Evolutionary conservation across 1,140 invertebrate species (phyloP).

Genomic region (Drosophila rufa): DNA sequence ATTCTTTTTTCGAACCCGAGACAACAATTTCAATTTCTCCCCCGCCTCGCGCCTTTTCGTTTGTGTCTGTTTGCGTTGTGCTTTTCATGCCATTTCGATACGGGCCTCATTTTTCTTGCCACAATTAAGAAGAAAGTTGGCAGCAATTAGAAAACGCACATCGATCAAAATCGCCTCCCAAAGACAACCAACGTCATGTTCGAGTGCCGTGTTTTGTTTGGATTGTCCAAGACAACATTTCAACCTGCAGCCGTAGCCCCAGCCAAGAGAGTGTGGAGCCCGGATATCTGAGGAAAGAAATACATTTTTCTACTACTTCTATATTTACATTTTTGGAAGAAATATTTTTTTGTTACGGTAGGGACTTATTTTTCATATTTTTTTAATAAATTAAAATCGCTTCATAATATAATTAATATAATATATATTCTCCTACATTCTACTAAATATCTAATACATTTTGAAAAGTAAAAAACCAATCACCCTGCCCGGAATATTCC

Average conservation of each 20-base stretch:
- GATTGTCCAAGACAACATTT: conserved; percentile 13
- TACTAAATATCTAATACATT: not conserved
- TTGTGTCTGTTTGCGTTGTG: conserved; percentile 36
- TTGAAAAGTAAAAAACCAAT: not conserved
- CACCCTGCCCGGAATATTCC: not conserved
- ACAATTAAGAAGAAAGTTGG: conserved; percentile 83
- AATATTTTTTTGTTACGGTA: not conserved
- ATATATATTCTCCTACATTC: not conserved
- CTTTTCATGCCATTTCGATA: conserved; percentile 83
- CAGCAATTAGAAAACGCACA: conserved; percentile 81
- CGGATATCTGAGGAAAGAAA: conserved; percentile 14
- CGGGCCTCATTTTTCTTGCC: conserved; percentile 80
- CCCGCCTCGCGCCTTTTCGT: conserved; percentile 18
- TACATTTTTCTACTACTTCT: not conserved
- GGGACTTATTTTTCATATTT: not conserved
- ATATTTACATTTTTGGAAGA: not conserved
- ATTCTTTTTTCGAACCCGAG: conserved; percentile 54
- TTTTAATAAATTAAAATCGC: too few relatives aligned
- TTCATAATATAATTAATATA: not conserved
- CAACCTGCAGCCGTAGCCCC: conserved; percentile 33
- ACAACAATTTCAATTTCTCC: conserved; percentile 61
- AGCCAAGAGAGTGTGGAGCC: conserved; percentile 24
- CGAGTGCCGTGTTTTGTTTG: conserved; percentile 30
- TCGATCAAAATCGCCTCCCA: conserved; percentile 69
- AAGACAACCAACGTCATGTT: conserved; percentile 46